Conservation (phyloP, 2,888 invertebrate genomes). For the Malthinus flaveolus region DNA sequence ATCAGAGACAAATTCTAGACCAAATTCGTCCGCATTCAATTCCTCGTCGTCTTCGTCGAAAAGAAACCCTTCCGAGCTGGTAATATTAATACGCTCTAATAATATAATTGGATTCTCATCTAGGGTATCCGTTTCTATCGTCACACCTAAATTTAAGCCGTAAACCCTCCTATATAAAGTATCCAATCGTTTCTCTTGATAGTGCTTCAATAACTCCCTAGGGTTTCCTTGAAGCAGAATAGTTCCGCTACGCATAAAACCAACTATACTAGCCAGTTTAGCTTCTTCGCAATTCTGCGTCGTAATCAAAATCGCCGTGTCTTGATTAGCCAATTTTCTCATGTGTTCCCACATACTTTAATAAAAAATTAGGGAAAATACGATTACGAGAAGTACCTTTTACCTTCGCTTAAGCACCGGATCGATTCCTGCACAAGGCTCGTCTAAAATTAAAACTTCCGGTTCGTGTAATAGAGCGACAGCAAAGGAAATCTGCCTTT, state of each 20-base stretch:
- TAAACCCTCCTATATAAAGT: conserved; percentile 26
- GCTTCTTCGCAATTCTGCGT: conserved; percentile 32
- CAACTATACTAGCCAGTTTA: conserved; percentile 24
- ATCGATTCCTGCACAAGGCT: conserved; percentile 91
- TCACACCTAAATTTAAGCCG: conserved; percentile 7
- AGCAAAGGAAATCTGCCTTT: conserved; percentile 84
- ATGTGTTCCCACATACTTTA: conserved; percentile 31
- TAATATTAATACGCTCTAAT: conserved; percentile 14
- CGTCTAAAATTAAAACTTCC: conserved; percentile 85
- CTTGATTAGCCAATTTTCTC: conserved; percentile 20
- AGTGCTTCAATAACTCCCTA: conserved; percentile 14
- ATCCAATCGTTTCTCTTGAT: conserved; percentile 26
- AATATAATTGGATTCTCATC: conserved; percentile 27
- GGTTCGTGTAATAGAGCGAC: conserved; percentile 88
- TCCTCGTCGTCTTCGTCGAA: conserved; percentile 20
- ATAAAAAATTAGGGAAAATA: neutral
- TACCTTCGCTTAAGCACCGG: conserved; percentile 82
- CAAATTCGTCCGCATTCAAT: neutral
- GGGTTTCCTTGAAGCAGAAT: conserved; percentile 28
- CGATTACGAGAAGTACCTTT: conserved; percentile 26
- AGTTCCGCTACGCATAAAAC: conserved; percentile 29
- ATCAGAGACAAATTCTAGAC: neutral
- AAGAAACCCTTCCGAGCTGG: conserved; percentile 32
- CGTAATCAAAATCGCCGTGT: conserved; percentile 25
- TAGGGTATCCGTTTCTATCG: conserved; percentile 17